Evolutionary conservation across 1,140 invertebrate species (phyloP).

Genomic region (Heliconius hewitsoni): DNA sequence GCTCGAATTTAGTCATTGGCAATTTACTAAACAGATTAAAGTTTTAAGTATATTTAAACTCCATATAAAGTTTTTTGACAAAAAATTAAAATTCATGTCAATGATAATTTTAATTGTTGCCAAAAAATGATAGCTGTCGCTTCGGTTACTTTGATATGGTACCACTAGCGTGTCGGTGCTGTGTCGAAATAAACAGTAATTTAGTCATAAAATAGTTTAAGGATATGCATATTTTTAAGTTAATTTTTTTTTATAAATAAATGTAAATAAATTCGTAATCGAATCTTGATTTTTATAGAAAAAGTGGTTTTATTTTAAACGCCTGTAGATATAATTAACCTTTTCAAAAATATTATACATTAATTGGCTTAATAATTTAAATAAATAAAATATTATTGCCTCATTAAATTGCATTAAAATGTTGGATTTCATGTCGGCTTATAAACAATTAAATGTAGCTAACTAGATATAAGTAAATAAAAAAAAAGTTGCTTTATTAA

Average conservation of each 20-base stretch:
- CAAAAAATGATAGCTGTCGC: slow-evolving; percentile 49
- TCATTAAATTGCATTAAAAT: too few relatives aligned
- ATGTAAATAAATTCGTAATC: slow-evolving; percentile 71
- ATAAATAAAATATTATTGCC: too few relatives aligned
- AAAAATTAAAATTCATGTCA: slow-evolving; percentile 42
- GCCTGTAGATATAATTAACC: background rate
- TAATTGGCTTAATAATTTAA: too few relatives aligned
- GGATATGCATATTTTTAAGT: slow-evolving; percentile 48
- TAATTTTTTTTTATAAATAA: slow-evolving; percentile 56
- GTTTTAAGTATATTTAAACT: slow-evolving; percentile 19
- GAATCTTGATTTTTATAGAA: slow-evolving; percentile 29
- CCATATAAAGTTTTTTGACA: slow-evolving; percentile 47
- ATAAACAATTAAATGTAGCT: background rate
- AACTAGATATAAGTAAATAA: background rate
- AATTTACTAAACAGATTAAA: slow-evolving; percentile 22
- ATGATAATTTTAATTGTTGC: slow-evolving; percentile 55
- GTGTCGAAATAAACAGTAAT: slow-evolving; percentile 64
- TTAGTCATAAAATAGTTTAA: slow-evolving; percentile 68
- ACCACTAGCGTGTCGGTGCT: slow-evolving; percentile 54
- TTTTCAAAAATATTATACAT: background rate
- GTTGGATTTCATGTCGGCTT: too few relatives aligned
- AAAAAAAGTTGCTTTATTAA: background rate
- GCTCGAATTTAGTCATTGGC: slow-evolving; percentile 47
- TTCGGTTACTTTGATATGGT: slow-evolving; percentile 57
- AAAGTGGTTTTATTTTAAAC: background rate